Percentiles rank a stretch among this genome's conserved stretches.
These are phyloP conservation scores for Genyomyrus donnyi DNA, from an alignment of 2,113 vertebrate genomes.

Conservation along the genomic window DNA sequence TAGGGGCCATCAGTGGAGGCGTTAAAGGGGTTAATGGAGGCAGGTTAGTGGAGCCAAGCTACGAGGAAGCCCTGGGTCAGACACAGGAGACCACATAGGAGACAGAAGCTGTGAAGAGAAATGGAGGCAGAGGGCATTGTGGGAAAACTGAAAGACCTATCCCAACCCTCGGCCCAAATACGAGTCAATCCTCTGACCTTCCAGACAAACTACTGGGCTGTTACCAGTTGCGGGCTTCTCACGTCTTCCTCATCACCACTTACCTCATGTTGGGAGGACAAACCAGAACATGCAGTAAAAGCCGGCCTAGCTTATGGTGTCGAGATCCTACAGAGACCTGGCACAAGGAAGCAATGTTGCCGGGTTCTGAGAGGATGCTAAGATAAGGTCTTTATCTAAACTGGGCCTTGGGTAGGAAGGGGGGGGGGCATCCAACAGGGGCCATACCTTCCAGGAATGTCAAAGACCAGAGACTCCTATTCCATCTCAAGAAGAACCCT, in stretches of 20 bases:
- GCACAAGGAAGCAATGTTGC: background rate
- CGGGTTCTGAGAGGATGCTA: background rate
- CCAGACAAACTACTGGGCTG: background rate
- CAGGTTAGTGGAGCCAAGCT: conserved; percentile 19
- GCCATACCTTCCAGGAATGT: background rate
- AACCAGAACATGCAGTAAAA: background rate
- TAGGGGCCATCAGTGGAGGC: background rate
- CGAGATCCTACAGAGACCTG: background rate
- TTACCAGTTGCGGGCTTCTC: background rate
- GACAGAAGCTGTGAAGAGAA: background rate
- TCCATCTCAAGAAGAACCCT: background rate
- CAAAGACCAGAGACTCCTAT: background rate
- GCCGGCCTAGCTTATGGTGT: background rate
- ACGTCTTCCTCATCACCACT: background rate
- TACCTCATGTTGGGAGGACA: background rate
- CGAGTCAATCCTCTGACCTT: background rate
- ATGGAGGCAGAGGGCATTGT: background rate
- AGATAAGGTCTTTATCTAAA: background rate
- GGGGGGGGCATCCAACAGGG: background rate
- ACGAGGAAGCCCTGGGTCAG: background rate
- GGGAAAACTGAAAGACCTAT: background rate
- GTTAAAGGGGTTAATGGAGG: conserved; percentile 8
- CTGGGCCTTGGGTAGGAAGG: background rate
- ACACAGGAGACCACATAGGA: background rate
- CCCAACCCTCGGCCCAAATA: background rate